These are phyloP conservation scores for Pangasius djambal DNA, from an alignment of 2,797 vertebrate genomes.

Conservation along the genomic window DNA sequence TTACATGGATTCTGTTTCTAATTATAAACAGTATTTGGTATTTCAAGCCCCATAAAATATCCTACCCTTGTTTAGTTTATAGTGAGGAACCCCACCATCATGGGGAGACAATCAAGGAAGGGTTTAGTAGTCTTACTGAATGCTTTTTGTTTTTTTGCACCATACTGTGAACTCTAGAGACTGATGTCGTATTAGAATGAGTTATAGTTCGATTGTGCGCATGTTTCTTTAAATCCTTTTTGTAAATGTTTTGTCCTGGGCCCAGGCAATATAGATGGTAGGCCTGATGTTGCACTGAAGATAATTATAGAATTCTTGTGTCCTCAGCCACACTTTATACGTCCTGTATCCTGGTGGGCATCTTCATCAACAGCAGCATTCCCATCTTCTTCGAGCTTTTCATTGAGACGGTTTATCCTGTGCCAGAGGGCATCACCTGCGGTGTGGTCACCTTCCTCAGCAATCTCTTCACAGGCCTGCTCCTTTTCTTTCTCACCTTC, in stretches of 20 bases:
- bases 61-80: not conserved
- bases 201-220: not conserved
- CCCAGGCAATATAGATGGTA: not conserved
- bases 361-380: constrained; percentile 94
- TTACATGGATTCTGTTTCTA: not conserved
- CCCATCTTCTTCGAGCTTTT: constrained; percentile 98
- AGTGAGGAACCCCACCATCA: not conserved
- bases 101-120: not conserved
- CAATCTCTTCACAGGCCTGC: constrained; percentile 91
- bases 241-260: not conserved
- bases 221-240: not conserved
- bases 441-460: constrained; percentile 96
- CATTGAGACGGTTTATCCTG: constrained; percentile 96
- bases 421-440: constrained; percentile 98
- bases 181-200: not conserved
- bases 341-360: constrained; percentile 94
- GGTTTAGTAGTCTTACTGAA: not conserved
- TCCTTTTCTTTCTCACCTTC: constrained; percentile 95
- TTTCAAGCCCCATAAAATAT: not conserved
- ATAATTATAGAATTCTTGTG: constrained; percentile 10
- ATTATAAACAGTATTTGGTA: not conserved
- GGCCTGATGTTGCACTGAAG: not conserved
- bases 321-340: constrained; percentile 89
- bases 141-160: not conserved
- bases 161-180: not conserved